Conservation (phyloP, 2,113 vertebrate species). For the Charadrius vociferus region DNA sequence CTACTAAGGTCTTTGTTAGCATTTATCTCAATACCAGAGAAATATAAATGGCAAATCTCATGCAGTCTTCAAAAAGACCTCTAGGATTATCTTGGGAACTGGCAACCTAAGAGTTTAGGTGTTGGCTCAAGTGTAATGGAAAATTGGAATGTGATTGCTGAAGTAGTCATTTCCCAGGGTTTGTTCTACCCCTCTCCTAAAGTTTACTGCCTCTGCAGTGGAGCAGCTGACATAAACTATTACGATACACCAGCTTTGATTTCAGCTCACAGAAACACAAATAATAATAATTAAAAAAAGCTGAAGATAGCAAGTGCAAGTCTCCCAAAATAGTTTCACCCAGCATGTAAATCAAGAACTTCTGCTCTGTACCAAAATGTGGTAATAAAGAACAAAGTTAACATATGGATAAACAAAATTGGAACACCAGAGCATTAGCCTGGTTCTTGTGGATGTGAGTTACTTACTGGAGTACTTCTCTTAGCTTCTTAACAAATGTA, state of each 20-base stretch:
- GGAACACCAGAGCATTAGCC: neutral
- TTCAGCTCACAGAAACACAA: neutral
- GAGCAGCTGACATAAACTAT: neutral
- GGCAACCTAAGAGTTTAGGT: neutral
- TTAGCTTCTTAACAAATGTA: neutral
- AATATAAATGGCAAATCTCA: neutral
- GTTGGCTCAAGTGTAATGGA: neutral
- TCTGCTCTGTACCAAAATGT: neutral
- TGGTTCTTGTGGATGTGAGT: neutral
- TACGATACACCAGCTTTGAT: neutral
- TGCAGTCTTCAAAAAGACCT: neutral
- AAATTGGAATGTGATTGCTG: neutral
- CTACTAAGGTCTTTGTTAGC: neutral
- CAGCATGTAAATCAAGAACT: neutral
- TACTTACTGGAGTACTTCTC: neutral
- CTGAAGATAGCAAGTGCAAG: neutral
- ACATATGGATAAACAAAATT: neutral
- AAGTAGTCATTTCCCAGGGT: neutral
- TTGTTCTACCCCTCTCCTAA: neutral
- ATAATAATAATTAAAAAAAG: neutral
- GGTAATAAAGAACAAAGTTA: neutral
- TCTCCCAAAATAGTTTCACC: neutral
- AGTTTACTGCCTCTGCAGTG: neutral
- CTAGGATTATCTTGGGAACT: neutral
- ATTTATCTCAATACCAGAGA: neutral